These are phyloP conservation scores for Sander vitreus DNA, from an alignment of 2,113 vertebrate genomes.

Conservation along the genomic window DNA sequence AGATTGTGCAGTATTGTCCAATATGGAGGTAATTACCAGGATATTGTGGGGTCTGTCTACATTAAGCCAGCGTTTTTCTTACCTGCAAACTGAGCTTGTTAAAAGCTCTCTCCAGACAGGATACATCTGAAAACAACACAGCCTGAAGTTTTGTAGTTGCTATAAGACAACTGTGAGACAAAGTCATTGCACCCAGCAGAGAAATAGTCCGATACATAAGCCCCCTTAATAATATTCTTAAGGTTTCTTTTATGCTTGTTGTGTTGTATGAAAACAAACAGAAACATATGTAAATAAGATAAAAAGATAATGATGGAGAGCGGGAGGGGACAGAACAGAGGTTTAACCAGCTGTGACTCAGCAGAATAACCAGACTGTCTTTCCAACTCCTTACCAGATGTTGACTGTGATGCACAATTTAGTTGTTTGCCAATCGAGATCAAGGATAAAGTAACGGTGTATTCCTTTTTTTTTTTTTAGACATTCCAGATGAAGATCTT, in stretches of 20 bases:
- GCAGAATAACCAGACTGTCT: conserved; percentile 13
- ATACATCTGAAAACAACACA: neutral
- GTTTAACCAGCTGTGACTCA: conserved; percentile 30
- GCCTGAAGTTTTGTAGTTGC: neutral
- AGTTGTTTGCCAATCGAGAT: neutral
- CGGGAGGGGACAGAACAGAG: neutral
- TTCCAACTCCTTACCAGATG: neutral
- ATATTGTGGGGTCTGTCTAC: neutral
- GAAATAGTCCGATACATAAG: too few species aligned
- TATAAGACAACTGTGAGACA: neutral
- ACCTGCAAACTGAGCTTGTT: neutral
- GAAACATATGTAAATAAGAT: neutral
- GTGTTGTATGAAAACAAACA: neutral
- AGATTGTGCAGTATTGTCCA: neutral
- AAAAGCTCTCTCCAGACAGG: neutral
- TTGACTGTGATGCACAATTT: neutral
- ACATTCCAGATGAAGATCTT: neutral
- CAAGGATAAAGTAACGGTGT: neutral
- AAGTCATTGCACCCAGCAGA: neutral
- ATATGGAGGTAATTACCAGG: neutral
- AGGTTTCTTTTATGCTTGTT: neutral
- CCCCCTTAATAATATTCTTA: neutral
- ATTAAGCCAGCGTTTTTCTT: neutral
- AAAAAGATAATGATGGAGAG: neutral
- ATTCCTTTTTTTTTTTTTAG: neutral